Evolutionary conservation across 2,888 invertebrate genomes (phyloP).

Genomic region (Drosophila monieri): DNA sequence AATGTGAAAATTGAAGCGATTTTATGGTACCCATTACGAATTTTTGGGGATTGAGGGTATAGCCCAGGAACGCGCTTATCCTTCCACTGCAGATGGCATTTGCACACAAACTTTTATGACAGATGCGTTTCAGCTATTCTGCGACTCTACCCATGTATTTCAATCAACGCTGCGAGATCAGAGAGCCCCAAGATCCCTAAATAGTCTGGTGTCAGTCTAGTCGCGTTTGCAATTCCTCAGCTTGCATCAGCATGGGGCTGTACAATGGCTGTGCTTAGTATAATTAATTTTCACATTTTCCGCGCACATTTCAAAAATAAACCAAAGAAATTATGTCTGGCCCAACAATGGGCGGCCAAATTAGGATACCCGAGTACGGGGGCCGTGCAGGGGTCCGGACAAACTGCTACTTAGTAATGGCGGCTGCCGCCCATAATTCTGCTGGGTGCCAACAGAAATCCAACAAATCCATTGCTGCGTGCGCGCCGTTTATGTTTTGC

Average conservation of each 20-base stretch:
- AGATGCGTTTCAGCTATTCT: constrained; percentile 33
- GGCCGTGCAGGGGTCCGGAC: not conserved
- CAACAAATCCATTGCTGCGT: constrained; percentile 13
- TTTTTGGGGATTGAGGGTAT: not conserved
- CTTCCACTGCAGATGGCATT: constrained; percentile 14
- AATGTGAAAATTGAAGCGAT: constrained; percentile 2
- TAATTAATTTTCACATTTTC: constrained; percentile 70
- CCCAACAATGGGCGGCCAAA: constrained; percentile 61
- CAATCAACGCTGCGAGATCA: constrained; percentile 41
- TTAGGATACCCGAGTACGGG: constrained; percentile 29
- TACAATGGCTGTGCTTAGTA: constrained; percentile 34
- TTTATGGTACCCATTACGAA: not conserved
- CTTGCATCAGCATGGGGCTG: constrained; percentile 6
- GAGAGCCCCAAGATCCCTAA: constrained; percentile 48
- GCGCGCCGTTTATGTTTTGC: not conserved
- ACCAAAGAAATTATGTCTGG: constrained; percentile 42
- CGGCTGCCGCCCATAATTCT: constrained; percentile 36
- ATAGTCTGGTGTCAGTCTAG: constrained; percentile 29
- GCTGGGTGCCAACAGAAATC: constrained; percentile 62
- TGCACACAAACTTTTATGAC: constrained; percentile 36
- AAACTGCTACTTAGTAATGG: constrained; percentile 37
- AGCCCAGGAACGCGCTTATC: not conserved
- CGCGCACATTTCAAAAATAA: constrained; percentile 55
- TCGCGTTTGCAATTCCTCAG: constrained; percentile 28
- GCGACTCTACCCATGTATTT: constrained; percentile 33